Evolutionary conservation across 1,140 invertebrate species (phyloP).

Genomic region (Aleiodes sp.): DNA sequence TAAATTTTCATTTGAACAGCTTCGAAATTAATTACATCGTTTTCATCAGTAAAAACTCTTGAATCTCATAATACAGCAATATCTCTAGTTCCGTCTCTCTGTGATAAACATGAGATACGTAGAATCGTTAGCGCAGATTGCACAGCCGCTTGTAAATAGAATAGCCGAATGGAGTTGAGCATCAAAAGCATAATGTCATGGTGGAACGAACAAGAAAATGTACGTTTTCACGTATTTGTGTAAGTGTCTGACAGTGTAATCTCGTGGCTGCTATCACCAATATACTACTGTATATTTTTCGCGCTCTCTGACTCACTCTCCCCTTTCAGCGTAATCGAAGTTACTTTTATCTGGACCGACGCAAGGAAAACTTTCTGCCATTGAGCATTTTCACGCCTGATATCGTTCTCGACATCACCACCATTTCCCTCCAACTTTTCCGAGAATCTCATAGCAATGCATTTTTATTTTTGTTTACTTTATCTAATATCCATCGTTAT

Average conservation of each 20-base stretch:
- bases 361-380: neutral
- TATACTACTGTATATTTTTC: neutral
- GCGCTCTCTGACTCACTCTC: neutral
- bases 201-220: constrained; percentile 13
- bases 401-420: constrained; percentile 4
- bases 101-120: too few relatives aligned
- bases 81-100: neutral
- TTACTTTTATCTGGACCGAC: constrained; percentile 15
- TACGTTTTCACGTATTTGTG: neutral
- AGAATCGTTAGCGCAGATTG: constrained; percentile 18
- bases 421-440: neutral
- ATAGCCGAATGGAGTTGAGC: neutral
- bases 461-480: too few relatives aligned
- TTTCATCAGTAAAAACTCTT: neutral
- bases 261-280: neutral
- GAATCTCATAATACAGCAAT: neutral
- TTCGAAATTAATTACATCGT: too few relatives aligned
- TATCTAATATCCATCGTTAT: too few relatives aligned
- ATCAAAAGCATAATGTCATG: neutral
- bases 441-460: constrained; percentile 3
- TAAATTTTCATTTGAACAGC: too few relatives aligned
- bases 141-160: constrained; percentile 4
- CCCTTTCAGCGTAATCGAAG: constrained; percentile 11
- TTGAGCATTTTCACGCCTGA: constrained; percentile 18
- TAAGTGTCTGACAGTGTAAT: neutral